These are phyloP conservation scores for Melanostoma scalare DNA, from an alignment of 2,888 invertebrate species.

Conservation along the genomic window DNA sequence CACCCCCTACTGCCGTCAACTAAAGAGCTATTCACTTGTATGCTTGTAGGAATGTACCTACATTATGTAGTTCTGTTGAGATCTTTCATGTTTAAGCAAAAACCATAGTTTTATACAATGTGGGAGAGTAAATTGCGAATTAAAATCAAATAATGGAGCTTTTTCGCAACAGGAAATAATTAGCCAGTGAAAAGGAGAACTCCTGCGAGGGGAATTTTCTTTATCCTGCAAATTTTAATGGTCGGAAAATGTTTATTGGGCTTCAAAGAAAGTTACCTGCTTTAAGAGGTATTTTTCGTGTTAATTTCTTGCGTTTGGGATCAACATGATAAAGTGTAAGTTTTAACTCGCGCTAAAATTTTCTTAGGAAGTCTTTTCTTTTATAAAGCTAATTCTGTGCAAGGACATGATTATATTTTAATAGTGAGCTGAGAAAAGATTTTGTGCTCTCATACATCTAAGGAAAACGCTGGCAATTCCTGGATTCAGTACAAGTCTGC, in stretches of 20 bases:
- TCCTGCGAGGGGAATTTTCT: not conserved
- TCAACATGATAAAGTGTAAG: not conserved
- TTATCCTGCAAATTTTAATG: not conserved
- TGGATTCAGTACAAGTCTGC: too few species aligned
- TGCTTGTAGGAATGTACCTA: not conserved
- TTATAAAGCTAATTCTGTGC: too few species aligned
- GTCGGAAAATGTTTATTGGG: not conserved
- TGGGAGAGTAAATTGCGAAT: slow-evolving; percentile 25
- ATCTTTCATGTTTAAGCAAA: not conserved
- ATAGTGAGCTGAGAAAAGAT: too few species aligned
- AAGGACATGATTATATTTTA: too few species aligned
- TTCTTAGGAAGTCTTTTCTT: not conserved
- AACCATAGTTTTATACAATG: not conserved
- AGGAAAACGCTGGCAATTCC: too few species aligned
- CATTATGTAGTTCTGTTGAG: not conserved
- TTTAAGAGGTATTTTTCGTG: not conserved
- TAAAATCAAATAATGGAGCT: slow-evolving; percentile 41
- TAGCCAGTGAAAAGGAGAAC: slow-evolving; percentile 20
- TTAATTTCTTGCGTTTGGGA: not conserved
- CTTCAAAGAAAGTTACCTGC: not conserved
- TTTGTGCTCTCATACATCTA: too few species aligned
- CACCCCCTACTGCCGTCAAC: too few species aligned
- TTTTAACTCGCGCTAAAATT: not conserved
- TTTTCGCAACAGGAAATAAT: slow-evolving; percentile 53
- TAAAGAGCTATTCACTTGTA: too few species aligned